Percentiles rank a stretch among this genome's conserved stretches.
Conservation (phyloP, 2,797 vertebrate genomes). For the Lagocephalus sceleratus region DNA sequence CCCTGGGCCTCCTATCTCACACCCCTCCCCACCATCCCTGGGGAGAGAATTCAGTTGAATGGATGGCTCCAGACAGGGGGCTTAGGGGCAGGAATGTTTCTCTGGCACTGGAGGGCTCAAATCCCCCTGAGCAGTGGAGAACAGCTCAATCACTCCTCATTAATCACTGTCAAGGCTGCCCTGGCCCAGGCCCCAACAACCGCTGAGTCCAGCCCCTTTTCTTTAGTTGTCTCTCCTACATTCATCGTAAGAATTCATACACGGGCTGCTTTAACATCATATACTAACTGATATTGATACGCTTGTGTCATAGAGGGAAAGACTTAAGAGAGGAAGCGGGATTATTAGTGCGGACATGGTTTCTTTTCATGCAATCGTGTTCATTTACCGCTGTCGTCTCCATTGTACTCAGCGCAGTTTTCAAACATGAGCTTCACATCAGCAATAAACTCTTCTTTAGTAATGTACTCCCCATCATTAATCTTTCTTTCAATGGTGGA, state of each 20-base stretch:
- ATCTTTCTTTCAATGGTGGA: constrained; percentile 96
- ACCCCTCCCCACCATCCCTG: constrained; percentile 57
- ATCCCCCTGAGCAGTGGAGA: constrained; percentile 70
- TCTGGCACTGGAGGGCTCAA: constrained; percentile 71
- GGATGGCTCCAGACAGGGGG: constrained; percentile 77
- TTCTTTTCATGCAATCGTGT: constrained; percentile 9
- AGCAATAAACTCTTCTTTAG: constrained; percentile 92
- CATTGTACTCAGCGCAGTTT: constrained; percentile 96
- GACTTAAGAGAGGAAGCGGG: background rate
- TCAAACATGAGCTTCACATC: constrained; percentile 98
- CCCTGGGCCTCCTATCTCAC: constrained; percentile 48
- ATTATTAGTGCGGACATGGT: background rate
- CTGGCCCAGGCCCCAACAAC: constrained; percentile 51
- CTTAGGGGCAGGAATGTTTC: constrained; percentile 77
- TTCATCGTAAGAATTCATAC: constrained; percentile 24
- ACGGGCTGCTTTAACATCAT: constrained; percentile 19
- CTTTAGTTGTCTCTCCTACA: constrained; percentile 35
- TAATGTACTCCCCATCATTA: constrained; percentile 88
- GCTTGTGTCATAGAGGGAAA: constrained; percentile 1
- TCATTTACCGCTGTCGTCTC: constrained; percentile 91
- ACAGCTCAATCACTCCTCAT: constrained; percentile 81
- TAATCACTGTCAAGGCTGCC: constrained; percentile 80
- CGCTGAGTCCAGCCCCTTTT: constrained; percentile 39
- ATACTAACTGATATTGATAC: constrained; percentile 7
- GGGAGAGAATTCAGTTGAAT: constrained; percentile 75